A percentile compares a stretch with the other conserved stretches of the same genome.
phyloP scores from a whole-genome alignment of 2,888 invertebrate species.

The Tetanocera ferruginea region DNA sequence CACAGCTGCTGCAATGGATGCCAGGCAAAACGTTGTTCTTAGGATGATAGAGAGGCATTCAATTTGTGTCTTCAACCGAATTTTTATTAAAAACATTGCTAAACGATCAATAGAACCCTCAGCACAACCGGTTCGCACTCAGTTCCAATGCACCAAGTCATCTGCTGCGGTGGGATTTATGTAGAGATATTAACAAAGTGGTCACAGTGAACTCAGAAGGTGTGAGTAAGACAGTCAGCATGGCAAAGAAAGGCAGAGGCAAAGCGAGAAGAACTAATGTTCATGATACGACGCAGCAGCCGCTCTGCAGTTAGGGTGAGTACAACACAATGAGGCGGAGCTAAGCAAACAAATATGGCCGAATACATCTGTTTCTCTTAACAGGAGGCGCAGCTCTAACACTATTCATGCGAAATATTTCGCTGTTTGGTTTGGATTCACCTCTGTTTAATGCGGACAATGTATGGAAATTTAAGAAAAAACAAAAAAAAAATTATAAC shows the following conservation, averaged over 20 bases:
- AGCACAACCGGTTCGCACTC: conserved; percentile 54
- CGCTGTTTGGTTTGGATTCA: background rate
- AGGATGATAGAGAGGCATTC: background rate
- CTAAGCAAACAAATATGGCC: conserved; percentile 69
- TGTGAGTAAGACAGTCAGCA: conserved; percentile 25
- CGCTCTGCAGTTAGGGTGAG: conserved; percentile 8
- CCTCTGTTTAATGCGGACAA: background rate
- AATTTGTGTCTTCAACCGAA: background rate
- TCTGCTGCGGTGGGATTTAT: conserved; percentile 22
- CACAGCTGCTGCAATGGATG: background rate
- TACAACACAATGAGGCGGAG: conserved; percentile 65
- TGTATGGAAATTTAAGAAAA: background rate
- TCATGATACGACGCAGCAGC: conserved; percentile 3
- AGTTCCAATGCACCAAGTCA: conserved; percentile 11
- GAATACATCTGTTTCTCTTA: conserved; percentile 65
- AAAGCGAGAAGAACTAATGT: conserved; percentile 6
- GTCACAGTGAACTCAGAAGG: conserved; percentile 4
- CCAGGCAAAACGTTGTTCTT: background rate
- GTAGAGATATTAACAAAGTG: conserved; percentile 33
- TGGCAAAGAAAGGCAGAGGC: background rate
- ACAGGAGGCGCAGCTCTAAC: conserved; percentile 52
- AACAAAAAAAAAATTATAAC: no score
- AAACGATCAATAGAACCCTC: background rate
- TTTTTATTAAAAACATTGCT: background rate
- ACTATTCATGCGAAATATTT: background rate